Conservation (phyloP, 2,888 invertebrate genomes). For the Masnerella sp. region DNA sequence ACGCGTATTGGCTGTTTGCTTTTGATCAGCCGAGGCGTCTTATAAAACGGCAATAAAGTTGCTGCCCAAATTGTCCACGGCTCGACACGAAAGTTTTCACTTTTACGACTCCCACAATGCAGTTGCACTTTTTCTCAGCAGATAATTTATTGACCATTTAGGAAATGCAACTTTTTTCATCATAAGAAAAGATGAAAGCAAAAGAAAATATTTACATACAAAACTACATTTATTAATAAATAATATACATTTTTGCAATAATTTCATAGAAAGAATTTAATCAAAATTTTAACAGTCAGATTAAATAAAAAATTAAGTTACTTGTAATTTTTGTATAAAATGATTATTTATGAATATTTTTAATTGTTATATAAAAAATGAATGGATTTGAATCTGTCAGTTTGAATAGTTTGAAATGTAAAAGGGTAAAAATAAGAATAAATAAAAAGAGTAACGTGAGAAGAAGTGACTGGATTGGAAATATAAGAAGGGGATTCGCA, state of each 20-base stretch:
- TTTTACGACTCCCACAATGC: conserved; percentile 8
- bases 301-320: too few species aligned
- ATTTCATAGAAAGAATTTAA: too few species aligned
- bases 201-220: background rate
- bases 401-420: too few species aligned
- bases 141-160: background rate
- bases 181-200: too few species aligned
- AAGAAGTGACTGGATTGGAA: conserved; percentile 28
- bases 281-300: too few species aligned
- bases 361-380: too few species aligned
- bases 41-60: conserved; percentile 31
- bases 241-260: too few species aligned
- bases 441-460: conserved; percentile 37
- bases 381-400: too few species aligned
- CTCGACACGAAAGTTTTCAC: conserved; percentile 6
- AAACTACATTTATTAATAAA: too few species aligned
- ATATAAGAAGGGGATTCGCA: conserved; percentile 49
- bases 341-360: too few species aligned
- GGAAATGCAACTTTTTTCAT: background rate
- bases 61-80: background rate
- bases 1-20: conserved; percentile 54
- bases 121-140: background rate
- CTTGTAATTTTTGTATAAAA: too few species aligned
- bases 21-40: conserved; percentile 33
- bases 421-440: too few species aligned